Base-by-base conservation (phyloP, 2,888 invertebrate species). In the Oscheius sp. region DNA sequence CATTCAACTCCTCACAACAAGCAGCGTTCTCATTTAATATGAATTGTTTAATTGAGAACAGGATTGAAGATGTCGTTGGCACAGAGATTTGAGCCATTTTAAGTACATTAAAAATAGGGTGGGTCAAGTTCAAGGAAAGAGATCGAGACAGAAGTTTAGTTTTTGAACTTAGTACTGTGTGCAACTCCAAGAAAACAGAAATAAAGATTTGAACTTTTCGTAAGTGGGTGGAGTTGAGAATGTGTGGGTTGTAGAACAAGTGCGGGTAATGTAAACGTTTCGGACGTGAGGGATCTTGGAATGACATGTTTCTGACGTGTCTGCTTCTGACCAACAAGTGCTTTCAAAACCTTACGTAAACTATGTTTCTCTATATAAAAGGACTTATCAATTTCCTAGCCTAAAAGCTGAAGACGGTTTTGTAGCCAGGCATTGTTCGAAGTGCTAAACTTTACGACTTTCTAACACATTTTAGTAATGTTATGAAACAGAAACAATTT, bases 1-100 rank as follows among this genome's bases (percentile, higher is more conserved):
- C 68, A 68, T 29, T 68, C 68, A 68, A 68, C 42, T 33, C 55
- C 55, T 53, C 68, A 68, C 68, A 68, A 68, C 68, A 68, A 68
- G 33, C 33, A n/a, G 68, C 37, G 53, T 68, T 68, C 68, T 68
- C 68, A 68, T 68, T 55, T 68, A 55, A 55, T 42, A 68, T 68
- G 68, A 68, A 68, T 50, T 48, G 50, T 65, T 55, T 68, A 68
- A 68, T 68, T 35, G 35, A 60, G 60, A 35, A 35, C 35, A n/a
- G 37, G 11, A 35, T 3, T 29, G 7, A 33, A 35, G 37, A n/a
- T 60, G 33, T 2, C 11, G n/a, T 37, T 33, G 11, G 60, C 9
- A n/a, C 21, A 29, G 11, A 7, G 11, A 60, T 60, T 42, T 42
- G 42, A 5, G 4, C 42, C 7, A 42, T 42, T 42, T 21, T 5